Evolutionary conservation across 2,888 invertebrate species (phyloP).

Genomic region (Lutraria lutraria): DNA sequence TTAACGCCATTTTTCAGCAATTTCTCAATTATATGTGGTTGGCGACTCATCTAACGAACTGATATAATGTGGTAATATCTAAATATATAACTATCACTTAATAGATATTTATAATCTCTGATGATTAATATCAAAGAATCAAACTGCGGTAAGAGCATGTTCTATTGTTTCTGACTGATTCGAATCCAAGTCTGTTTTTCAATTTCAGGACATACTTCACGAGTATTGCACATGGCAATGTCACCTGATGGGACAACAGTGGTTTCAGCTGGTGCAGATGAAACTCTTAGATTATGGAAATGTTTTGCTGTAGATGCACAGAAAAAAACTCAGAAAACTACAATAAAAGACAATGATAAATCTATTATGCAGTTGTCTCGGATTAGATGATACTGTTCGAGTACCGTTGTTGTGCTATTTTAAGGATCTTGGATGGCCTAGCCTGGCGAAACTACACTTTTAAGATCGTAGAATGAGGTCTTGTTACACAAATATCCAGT

Average conservation of each 20-base stretch:
- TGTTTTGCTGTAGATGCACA: conserved; percentile 90
- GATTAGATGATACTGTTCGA: conserved; percentile 61
- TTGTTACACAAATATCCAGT: background rate
- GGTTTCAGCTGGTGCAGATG: conserved; percentile 97
- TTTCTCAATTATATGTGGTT: no score
- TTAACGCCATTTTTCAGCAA: no score
- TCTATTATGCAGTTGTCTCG: conserved; percentile 54
- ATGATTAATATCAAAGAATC: no score
- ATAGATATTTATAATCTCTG: no score
- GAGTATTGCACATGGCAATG: conserved; percentile 96
- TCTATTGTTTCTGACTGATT: no score
- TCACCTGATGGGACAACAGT: conserved; percentile 98
- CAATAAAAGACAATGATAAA: conserved; percentile 69
- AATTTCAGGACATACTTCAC: conserved; percentile 92
- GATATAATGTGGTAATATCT: no score
- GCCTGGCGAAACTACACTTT: background rate
- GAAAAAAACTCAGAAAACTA: conserved; percentile 78
- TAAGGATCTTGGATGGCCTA: background rate
- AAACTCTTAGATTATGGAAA: conserved; percentile 97
- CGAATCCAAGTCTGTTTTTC: no score
- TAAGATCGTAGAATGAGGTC: background rate
- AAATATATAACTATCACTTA: no score
- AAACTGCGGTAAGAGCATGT: no score
- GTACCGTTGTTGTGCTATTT: background rate
- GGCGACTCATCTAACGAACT: no score